Evolutionary conservation across 2,888 invertebrate species (phyloP).

Genomic region (Luperina testacea): DNA sequence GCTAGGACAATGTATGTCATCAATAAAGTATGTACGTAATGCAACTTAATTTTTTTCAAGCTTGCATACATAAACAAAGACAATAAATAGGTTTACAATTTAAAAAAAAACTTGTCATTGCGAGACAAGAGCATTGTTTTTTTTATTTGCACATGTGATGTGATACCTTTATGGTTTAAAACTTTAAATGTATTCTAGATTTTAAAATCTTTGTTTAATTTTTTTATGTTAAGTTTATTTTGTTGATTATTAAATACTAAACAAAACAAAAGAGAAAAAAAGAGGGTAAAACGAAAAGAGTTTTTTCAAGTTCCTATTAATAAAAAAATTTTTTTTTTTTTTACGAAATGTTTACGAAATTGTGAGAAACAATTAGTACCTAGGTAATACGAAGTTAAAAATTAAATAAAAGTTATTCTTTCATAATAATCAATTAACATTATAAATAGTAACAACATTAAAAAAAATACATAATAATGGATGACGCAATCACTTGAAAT

Average conservation of each 20-base stretch:
- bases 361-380: not conserved
- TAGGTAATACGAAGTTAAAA: not conserved
- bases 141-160: slow-evolving; percentile 26
- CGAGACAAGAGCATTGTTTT: slow-evolving; percentile 24
- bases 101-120: slow-evolving; percentile 25
- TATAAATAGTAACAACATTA: not conserved
- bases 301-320: not conserved
- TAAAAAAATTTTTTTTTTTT: too few relatives aligned
- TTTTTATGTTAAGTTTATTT: not conserved
- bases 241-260: too few relatives aligned
- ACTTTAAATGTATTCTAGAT: slow-evolving; percentile 19
- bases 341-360: too few relatives aligned
- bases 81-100: slow-evolving; percentile 53
- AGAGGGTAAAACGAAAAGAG: not conserved
- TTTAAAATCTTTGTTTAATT: not conserved
- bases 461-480: slow-evolving; percentile 58
- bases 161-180: too few relatives aligned
- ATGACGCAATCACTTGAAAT: slow-evolving; percentile 69
- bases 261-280: not conserved
- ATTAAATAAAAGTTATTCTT: not conserved
- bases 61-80: slow-evolving; percentile 19
- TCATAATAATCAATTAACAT: not conserved
- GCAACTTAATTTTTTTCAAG: slow-evolving; percentile 15
- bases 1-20: slow-evolving; percentile 21
- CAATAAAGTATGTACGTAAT: slow-evolving; percentile 26